Percentiles rank a stretch among this genome's conserved stretches.
Evolutionary conservation across 2,888 invertebrate species (phyloP).

Genomic region (Drosophila mayaguana): DNA sequence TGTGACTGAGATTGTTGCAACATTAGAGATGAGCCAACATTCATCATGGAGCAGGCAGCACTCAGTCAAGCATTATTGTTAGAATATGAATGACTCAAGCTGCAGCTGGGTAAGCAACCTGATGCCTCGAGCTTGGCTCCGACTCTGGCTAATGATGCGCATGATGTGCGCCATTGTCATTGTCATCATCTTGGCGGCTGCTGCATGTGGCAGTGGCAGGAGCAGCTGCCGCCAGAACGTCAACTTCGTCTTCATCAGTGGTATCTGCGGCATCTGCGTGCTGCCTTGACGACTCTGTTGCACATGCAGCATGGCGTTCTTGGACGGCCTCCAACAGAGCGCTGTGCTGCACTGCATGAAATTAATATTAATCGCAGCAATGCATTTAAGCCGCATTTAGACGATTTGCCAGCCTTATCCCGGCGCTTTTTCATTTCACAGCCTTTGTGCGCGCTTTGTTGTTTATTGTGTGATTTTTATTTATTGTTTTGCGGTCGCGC

Average conservation of each 20-base stretch:
- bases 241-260: slow-evolving; percentile 59
- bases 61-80: slow-evolving; percentile 45
- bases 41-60: slow-evolving; percentile 4
- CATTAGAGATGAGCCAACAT: slow-evolving; percentile 23
- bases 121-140: slow-evolving; percentile 36
- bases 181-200: slow-evolving; percentile 48
- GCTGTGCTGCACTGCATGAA: slow-evolving; percentile 66
- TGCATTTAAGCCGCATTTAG: slow-evolving; percentile 80
- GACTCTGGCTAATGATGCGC: slow-evolving; percentile 76
- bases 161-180: slow-evolving; percentile 73
- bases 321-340: slow-evolving; percentile 68
- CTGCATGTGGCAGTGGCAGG: slow-evolving; percentile 48
- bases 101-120: slow-evolving; percentile 16
- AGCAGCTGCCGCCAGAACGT: slow-evolving; percentile 21
- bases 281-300: slow-evolving; percentile 52
- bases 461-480: slow-evolving; percentile 72
- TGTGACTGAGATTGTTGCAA: slow-evolving; percentile 19
- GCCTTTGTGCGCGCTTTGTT: slow-evolving; percentile 48
- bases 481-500: slow-evolving; percentile 72
- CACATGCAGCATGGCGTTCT: slow-evolving; percentile 56
- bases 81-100: slow-evolving; percentile 31
- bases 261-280: slow-evolving; percentile 21
- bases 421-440: slow-evolving; percentile 46
- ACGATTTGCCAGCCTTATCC: slow-evolving; percentile 65
- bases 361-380: slow-evolving; percentile 78